These are phyloP conservation scores for Phyllotreta striolata DNA, from an alignment of 2,888 invertebrate genomes.

Conservation along the genomic window DNA sequence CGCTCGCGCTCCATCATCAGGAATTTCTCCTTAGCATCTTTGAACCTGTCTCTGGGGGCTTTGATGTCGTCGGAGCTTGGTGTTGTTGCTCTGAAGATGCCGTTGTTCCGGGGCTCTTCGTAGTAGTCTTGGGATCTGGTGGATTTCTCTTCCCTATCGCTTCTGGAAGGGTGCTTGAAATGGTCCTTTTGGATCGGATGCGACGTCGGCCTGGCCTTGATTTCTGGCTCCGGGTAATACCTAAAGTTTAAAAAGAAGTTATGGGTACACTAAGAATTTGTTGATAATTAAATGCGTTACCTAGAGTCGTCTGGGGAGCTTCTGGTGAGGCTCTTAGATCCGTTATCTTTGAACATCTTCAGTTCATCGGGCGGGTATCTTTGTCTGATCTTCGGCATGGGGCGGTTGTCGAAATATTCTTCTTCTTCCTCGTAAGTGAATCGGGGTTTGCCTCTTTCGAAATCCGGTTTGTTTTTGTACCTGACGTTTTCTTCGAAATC, in stretches of 20 bases:
- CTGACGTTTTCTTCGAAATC: constrained; percentile 55
- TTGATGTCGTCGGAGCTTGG: constrained; percentile 63
- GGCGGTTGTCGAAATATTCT: constrained; percentile 50
- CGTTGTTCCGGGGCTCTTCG: constrained; percentile 37
- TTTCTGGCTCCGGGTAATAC: constrained; percentile 48
- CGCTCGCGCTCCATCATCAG: constrained; percentile 78
- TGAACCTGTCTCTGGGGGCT: constrained; percentile 82
- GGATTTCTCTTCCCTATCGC: constrained; percentile 35
- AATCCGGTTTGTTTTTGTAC: constrained; percentile 45
- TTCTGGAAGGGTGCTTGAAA: constrained; percentile 28
- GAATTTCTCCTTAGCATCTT: constrained; percentile 88
- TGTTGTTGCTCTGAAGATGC: constrained; percentile 53
- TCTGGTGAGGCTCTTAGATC: constrained; percentile 33
- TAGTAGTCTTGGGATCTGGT: constrained; percentile 34
- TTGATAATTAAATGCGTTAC: background rate
- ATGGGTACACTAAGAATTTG: background rate
- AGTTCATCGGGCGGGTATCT: constrained; percentile 44
- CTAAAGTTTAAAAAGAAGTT: constrained; percentile 35
- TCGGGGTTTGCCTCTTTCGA: constrained; percentile 41
- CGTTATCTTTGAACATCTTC: constrained; percentile 44
- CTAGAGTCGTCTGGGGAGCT: constrained; percentile 33
- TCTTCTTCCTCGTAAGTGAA: constrained; percentile 47
- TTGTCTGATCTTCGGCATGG: constrained; percentile 54
- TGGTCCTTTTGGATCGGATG: constrained; percentile 33
- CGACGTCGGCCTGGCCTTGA: constrained; percentile 33